Base-by-base conservation (phyloP, 2,113 vertebrate genomes). In the Theropithecus gelada region DNA sequence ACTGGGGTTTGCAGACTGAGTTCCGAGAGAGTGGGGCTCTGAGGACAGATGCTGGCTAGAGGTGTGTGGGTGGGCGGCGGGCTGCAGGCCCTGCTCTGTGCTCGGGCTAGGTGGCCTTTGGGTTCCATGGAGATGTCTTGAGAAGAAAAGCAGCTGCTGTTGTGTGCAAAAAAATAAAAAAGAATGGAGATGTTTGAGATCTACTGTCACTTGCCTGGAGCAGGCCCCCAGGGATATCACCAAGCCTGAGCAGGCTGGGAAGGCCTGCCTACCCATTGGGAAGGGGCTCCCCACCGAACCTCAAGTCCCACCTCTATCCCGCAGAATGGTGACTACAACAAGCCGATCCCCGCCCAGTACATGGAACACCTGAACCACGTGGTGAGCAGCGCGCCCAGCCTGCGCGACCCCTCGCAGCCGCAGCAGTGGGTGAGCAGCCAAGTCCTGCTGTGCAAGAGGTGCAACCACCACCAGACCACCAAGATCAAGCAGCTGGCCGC, bases 251-350 rank as follows among this genome's bases (percentile, higher is more conserved):
- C 20, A 0, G 14, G 6, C 27, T 2, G 12, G 4, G 64, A 45
- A 16, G 32, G 30, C 48, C 18, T 20, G 32, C 27, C 61, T 6
- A 1, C 27, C 17, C 0, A 0, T 2, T 9, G 18, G 66, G 75
- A 13, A 11, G 13, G 13, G 6, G 25, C 55, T 40, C 43, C 82
- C 50, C 6, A 0, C 55, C 73, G 43, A 96, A 96, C 85, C 16
- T 6, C 4, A 0, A 6, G 2, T 16, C 27, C 48, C 6, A 8
- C 11, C 13, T 57, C 55, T 61, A 59, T 72, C 35, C 72, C 87
- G 9, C 97, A 99, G 99, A 99, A 99, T 55, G 99, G 99, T 0
- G 99, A 99, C 98, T 99, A 99, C 98, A 99, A 99, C 98, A 99
- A 99, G 97, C 99, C 99, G 0, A 99, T 99, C 94, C 99, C 99